phyloP scores from a whole-genome alignment of 1,140 invertebrate species.

The Lerema accius region DNA sequence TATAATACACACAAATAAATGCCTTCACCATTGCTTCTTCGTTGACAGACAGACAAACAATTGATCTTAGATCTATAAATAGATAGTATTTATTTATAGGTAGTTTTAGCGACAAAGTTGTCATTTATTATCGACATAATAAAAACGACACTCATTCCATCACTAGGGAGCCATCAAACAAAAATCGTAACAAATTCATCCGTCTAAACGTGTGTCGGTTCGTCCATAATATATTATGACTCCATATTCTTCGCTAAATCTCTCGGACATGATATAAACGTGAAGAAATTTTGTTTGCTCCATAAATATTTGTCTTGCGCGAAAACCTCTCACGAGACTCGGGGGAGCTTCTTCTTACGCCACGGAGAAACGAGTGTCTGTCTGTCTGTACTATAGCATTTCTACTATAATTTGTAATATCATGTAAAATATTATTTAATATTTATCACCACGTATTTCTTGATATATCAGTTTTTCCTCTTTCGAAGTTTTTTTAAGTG shows the following conservation, averaged over 20 bases:
- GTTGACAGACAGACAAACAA: no score
- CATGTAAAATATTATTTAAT: background rate
- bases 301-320: conserved; percentile 5
- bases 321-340: background rate
- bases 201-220: background rate
- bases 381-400: background rate
- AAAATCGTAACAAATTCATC: background rate
- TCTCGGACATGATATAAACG: conserved; percentile 4
- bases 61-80: no score
- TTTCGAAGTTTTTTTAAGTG: no score
- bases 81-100: no score
- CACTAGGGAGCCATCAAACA: background rate
- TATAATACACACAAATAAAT: no score
- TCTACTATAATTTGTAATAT: background rate
- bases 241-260: background rate
- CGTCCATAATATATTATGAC: background rate
- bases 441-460: background rate
- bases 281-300: conserved; percentile 6
- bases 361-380: background rate
- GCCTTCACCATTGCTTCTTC: no score
- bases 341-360: background rate
- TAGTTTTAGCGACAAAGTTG: no score
- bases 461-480: no score
- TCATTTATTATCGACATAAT: no score
- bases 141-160: background rate